Percentiles rank a stretch among this genome's conserved stretches.
Conservation (phyloP, 2,888 invertebrate species). For the Dolichomitus sp. region DNA sequence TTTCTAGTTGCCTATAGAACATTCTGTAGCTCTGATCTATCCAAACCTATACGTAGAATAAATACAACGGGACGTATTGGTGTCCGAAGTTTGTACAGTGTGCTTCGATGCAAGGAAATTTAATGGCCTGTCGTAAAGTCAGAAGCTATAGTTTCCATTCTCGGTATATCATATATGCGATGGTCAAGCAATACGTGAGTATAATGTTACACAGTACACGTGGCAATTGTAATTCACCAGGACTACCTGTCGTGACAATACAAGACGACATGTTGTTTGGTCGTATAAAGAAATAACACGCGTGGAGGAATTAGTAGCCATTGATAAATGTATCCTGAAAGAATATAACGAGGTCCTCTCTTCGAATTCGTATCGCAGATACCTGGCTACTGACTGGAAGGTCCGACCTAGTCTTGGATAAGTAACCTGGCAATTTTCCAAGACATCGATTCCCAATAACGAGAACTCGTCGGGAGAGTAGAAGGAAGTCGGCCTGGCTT, state of each 20-base stretch:
- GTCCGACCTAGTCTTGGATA: conserved; percentile 52
- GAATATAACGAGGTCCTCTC: conserved; percentile 8
- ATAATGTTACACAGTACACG: conserved; percentile 7
- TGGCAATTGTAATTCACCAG: not conserved
- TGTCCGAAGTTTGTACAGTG: not conserved
- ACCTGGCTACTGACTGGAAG: conserved; percentile 45
- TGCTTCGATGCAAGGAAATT: conserved; percentile 65
- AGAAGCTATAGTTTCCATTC: conserved; percentile 17
- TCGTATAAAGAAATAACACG: conserved; percentile 27
- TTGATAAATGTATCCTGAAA: conserved; percentile 2
- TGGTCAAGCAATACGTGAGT: conserved; percentile 17
- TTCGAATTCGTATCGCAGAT: conserved; percentile 7
- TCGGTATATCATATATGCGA: not conserved
- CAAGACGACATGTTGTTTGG: not conserved
- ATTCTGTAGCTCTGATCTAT: not conserved
- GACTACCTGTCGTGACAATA: conserved; percentile 3
- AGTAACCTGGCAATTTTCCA: conserved; percentile 78
- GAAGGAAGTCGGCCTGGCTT: conserved; percentile 76
- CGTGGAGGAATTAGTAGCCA: not conserved
- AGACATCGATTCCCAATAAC: conserved; percentile 73
- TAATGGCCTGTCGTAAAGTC: conserved; percentile 63
- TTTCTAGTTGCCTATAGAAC: not conserved
- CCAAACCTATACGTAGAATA: not conserved
- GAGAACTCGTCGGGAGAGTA: conserved; percentile 49
- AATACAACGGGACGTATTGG: not conserved